phyloP scores from a whole-genome alignment of 2,113 vertebrate species.

The Hippopotamus amphibius region DNA sequence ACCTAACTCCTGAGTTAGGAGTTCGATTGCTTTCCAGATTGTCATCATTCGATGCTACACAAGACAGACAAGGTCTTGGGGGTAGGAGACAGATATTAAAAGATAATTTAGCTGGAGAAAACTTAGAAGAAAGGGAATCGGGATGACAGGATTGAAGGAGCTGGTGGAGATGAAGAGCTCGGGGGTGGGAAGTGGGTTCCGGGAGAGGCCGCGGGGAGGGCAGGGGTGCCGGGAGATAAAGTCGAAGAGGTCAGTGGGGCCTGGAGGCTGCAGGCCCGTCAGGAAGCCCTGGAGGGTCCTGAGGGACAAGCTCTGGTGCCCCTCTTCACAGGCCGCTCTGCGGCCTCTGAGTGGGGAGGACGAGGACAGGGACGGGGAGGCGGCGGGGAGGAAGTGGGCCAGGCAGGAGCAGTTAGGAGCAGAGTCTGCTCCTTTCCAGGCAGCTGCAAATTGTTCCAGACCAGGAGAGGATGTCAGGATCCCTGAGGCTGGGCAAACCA shows the following conservation, averaged over 20 bases:
- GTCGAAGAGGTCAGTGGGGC: neutral
- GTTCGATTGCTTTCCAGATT: neutral
- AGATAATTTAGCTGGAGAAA: neutral
- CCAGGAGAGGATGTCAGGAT: neutral
- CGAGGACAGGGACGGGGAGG: neutral
- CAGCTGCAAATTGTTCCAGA: neutral
- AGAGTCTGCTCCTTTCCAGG: neutral
- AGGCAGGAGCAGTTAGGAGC: neutral
- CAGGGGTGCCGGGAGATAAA: neutral
- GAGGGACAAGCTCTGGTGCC: neutral
- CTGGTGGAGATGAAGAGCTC: neutral
- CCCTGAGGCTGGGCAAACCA: neutral
- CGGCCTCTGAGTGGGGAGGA: neutral
- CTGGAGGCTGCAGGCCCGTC: neutral
- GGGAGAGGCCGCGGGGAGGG: neutral
- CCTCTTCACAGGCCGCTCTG: neutral
- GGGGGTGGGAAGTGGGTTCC: neutral
- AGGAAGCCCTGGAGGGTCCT: neutral
- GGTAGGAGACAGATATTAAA: neutral
- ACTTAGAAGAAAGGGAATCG: neutral
- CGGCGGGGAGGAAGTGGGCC: neutral
- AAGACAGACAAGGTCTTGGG: neutral
- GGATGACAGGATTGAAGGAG: neutral
- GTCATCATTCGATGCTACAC: neutral
- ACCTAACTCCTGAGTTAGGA: neutral